These are phyloP conservation scores for Orthonychiurus folsomi DNA, from an alignment of 2,888 invertebrate species.

Conservation along the genomic window DNA sequence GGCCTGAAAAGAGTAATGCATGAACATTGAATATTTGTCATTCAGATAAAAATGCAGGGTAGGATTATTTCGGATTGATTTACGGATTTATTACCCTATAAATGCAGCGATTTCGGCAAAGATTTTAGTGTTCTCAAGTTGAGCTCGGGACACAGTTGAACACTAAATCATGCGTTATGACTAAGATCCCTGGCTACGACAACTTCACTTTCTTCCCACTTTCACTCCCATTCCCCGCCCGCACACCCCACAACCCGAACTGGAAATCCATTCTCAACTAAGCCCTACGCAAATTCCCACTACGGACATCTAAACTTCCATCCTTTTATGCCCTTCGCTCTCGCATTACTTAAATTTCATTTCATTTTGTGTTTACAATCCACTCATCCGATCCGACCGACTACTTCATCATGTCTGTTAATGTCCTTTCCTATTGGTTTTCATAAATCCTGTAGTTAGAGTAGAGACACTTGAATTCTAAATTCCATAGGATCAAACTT, in stretches of 20 bases:
- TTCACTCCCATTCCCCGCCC: neutral
- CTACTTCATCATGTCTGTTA: no score
- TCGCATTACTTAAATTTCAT: no score
- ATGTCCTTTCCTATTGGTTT: no score
- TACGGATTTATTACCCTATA: conserved; percentile 36
- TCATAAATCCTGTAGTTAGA: no score
- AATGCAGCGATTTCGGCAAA: conserved; percentile 22
- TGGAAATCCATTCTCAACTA: no score
- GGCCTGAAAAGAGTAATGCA: neutral
- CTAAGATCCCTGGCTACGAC: conserved; percentile 3
- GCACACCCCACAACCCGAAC: neutral
- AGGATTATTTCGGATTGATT: conserved; percentile 25
- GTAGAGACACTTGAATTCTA: no score
- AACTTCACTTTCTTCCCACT: neutral
- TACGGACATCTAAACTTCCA: neutral
- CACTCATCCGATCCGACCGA: no score
- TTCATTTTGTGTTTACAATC: no score
- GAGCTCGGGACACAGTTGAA: conserved; percentile 21
- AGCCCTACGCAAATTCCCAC: no score
- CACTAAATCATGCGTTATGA: conserved; percentile 29
- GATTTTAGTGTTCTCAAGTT: conserved; percentile 34
- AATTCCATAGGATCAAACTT: no score
- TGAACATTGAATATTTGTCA: conserved; percentile 29
- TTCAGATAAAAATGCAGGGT: conserved; percentile 2
- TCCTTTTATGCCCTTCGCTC: neutral